These are phyloP conservation scores for Leptopilina drosophilae DNA, from an alignment of 2,888 invertebrate genomes.

Conservation along the genomic window DNA sequence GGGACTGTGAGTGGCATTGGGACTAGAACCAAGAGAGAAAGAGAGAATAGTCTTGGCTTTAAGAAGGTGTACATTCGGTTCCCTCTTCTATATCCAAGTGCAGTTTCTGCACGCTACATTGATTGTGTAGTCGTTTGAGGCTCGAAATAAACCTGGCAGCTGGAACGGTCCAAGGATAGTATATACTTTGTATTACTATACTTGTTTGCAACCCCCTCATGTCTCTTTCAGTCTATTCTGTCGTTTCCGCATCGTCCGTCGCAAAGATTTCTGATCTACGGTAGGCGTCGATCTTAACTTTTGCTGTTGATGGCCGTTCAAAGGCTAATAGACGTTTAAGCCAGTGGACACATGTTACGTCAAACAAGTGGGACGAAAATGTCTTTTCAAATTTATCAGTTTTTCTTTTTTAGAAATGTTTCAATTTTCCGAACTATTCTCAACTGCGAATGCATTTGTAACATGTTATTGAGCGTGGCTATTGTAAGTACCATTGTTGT, in stretches of 20 bases:
- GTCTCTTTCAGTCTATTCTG: constrained; percentile 17
- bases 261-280: constrained; percentile 27
- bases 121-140: constrained; percentile 45
- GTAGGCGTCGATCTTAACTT: constrained; percentile 19
- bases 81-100: background rate
- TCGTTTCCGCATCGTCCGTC: constrained; percentile 33
- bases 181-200: constrained; percentile 22
- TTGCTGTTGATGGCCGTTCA: background rate
- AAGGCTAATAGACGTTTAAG: constrained; percentile 16
- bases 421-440: too few relatives aligned
- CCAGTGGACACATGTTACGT: background rate
- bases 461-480: too few relatives aligned
- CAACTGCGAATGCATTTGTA: too few relatives aligned
- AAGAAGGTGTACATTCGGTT: background rate
- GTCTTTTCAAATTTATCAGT: background rate
- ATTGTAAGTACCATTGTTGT: too few relatives aligned
- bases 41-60: background rate
- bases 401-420: too few relatives aligned
- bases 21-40: background rate
- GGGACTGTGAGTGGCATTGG: constrained; percentile 8
- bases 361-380: background rate
- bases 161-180: constrained; percentile 45
- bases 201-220: constrained; percentile 16
- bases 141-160: constrained; percentile 52
- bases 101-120: constrained; percentile 35